These are phyloP conservation scores for Daboia siamensis DNA, from an alignment of 2,113 vertebrate species.

Conservation along the genomic window DNA sequence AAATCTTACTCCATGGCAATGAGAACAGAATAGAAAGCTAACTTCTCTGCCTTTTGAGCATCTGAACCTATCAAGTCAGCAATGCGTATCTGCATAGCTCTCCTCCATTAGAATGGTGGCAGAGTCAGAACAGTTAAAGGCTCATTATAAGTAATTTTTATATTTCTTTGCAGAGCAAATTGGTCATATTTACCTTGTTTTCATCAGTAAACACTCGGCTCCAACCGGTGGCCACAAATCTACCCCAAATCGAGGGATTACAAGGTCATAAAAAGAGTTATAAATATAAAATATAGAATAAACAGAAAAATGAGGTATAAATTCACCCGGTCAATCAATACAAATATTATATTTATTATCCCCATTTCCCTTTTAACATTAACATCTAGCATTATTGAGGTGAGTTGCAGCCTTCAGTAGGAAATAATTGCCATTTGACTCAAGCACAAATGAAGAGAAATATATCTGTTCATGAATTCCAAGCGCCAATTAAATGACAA, in stretches of 20 bases:
- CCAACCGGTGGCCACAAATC: too few relatives aligned
- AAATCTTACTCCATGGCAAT: not conserved
- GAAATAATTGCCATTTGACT: not conserved
- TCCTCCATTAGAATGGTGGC: too few relatives aligned
- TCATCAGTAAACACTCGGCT: too few relatives aligned
- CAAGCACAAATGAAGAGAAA: not conserved
- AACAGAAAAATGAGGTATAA: not conserved
- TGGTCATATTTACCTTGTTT: too few relatives aligned
- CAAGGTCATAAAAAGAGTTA: too few relatives aligned
- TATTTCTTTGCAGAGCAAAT: too few relatives aligned
- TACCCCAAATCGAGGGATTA: too few relatives aligned
- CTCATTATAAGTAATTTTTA: too few relatives aligned
- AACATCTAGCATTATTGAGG: not conserved
- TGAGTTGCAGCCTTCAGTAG: not conserved
- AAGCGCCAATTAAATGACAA: not conserved
- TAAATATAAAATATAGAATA: too few relatives aligned
- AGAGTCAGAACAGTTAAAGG: too few relatives aligned
- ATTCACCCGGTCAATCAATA: not conserved
- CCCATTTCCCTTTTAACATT: not conserved
- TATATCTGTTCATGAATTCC: not conserved
- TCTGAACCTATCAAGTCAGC: not conserved
- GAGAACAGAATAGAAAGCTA: not conserved
- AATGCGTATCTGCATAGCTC: not conserved
- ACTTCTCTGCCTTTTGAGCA: not conserved
- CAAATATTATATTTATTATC: not conserved